phyloP scores from a whole-genome alignment of 2,113 vertebrate genomes.

The Cinclus mexicanus region DNA sequence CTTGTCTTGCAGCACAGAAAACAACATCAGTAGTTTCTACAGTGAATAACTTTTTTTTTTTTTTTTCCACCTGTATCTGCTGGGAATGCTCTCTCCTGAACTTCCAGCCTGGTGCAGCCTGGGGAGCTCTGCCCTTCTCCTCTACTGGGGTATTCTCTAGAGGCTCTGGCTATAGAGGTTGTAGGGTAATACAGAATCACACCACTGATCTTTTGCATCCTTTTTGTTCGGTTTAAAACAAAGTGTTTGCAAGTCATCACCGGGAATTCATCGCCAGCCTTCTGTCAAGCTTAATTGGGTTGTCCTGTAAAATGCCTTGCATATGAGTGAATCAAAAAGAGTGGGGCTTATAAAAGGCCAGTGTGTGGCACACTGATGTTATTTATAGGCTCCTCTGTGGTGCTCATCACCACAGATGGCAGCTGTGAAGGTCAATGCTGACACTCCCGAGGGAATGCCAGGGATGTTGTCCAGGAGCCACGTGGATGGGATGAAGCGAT shows the following conservation, averaged over 20 bases:
- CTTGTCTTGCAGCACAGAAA: not conserved
- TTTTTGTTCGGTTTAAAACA: not conserved
- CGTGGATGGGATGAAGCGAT: accelerated
- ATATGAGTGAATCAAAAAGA: constrained; percentile 29
- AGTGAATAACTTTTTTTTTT: not conserved
- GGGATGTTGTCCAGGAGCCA: not conserved
- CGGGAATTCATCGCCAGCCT: not conserved
- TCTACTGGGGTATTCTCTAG: no score
- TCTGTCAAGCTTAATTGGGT: constrained; percentile 7
- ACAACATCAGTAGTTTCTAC: not conserved
- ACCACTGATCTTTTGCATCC: not conserved
- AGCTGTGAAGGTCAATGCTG: not conserved
- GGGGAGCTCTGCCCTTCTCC: no score
- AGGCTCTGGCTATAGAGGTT: not conserved
- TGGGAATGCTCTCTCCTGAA: not conserved
- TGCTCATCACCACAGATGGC: constrained; percentile 2
- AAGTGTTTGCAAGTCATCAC: not conserved
- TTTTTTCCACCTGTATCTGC: not conserved
- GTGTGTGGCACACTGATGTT: not conserved
- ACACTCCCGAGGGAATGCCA: not conserved
- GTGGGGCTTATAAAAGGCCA: not conserved
- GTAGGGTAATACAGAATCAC: not conserved
- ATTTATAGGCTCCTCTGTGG: constrained; percentile 29
- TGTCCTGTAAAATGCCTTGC: constrained; percentile 21
- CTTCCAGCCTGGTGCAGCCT: no score